A percentile compares a stretch with the other conserved stretches of the same genome.
These are phyloP conservation scores for Paramormyrops kingsleyae DNA, from an alignment of 2,113 vertebrate genomes.

Conservation along the genomic window DNA sequence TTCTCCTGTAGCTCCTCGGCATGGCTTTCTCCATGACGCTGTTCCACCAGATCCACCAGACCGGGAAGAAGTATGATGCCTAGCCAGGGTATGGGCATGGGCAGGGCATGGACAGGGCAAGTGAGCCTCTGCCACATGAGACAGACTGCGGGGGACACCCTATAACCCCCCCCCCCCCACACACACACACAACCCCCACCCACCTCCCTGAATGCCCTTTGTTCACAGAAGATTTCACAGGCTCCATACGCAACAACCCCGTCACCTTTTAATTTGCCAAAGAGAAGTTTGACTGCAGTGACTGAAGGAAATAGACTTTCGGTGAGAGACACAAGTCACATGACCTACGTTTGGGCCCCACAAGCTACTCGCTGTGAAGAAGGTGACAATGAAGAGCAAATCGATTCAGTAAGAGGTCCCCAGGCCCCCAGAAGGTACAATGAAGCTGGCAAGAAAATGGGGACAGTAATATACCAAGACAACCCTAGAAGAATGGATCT, in stretches of 20 bases:
- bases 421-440: constrained; percentile 25
- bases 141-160: constrained; percentile 48
- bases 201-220: not conserved
- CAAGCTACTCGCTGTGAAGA: constrained; percentile 19
- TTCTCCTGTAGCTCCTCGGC: constrained; percentile 80
- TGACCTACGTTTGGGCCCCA: not conserved
- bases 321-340: constrained; percentile 34
- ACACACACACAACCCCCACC: not conserved
- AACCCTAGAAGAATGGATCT: constrained; percentile 27
- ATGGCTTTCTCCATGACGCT: constrained; percentile 99
- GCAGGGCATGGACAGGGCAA: not conserved
- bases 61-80: constrained; percentile 95
- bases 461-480: constrained; percentile 18
- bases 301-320: constrained; percentile 42
- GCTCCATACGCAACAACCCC: constrained; percentile 51
- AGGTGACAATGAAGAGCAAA: constrained; percentile 31
- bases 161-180: not conserved
- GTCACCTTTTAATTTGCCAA: constrained; percentile 77
- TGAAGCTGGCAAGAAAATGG: constrained; percentile 28
- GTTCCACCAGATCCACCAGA: constrained; percentile 97
- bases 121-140: constrained; percentile 43
- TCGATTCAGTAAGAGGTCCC: constrained; percentile 47
- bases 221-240: not conserved
- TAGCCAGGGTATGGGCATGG: constrained; percentile 49
- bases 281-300: constrained; percentile 58